Percentiles rank a stretch among this genome's conserved stretches.
Conservation (phyloP, 2,888 invertebrate species). For the Limnephilus auricula region DNA sequence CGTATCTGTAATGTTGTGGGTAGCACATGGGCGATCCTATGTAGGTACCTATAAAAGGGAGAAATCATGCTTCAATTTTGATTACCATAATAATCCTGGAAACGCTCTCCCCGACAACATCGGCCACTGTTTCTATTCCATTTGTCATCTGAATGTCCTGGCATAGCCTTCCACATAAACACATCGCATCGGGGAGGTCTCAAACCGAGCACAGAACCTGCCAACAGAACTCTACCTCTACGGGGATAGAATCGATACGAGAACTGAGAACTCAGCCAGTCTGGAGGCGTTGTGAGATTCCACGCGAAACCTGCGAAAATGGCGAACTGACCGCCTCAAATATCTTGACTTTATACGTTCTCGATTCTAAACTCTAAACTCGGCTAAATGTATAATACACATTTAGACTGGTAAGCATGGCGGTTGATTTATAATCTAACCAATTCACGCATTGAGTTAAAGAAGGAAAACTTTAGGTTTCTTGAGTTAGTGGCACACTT, state of each 20-base stretch:
- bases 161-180: conserved; percentile 26
- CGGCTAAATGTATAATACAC: neutral
- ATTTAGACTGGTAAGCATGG: neutral
- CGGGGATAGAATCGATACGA: conserved; percentile 35
- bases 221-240: conserved; percentile 3
- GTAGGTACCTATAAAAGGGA: neutral
- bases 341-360: neutral
- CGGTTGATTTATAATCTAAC: neutral
- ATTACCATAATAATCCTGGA: conserved; percentile 27
- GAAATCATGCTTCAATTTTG: neutral
- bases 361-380: neutral
- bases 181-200: neutral
- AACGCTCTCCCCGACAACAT: neutral
- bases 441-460: neutral
- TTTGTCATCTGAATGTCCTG: conserved; percentile 25
- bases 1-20: neutral
- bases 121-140: conserved; percentile 7
- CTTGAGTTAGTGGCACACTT: neutral
- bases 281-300: conserved; percentile 20
- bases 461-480: neutral
- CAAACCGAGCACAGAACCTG: conserved; percentile 22
- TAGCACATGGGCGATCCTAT: neutral
- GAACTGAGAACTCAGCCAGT: neutral
- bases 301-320: conserved; percentile 24
- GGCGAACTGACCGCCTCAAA: neutral